phyloP scores from a whole-genome alignment of 1,140 invertebrate genomes.

The Eulimnadia texana region DNA sequence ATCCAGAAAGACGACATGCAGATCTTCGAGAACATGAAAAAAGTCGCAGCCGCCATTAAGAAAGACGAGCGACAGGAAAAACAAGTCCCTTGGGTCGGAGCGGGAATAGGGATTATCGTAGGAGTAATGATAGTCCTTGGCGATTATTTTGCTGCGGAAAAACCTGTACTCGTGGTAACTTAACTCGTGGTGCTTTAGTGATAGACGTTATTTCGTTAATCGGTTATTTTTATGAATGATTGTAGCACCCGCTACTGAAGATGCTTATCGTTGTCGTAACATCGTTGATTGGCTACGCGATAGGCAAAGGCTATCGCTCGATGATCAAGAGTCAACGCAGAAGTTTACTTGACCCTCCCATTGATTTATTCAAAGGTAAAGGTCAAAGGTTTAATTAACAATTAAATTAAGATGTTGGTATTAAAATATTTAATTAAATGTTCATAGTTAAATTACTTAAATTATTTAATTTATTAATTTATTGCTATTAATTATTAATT shows the following conservation, averaged over 20 bases:
- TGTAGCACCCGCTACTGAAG: constrained; percentile 43
- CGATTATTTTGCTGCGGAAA: constrained; percentile 48
- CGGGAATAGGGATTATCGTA: constrained; percentile 52
- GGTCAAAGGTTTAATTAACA: too few relatives aligned
- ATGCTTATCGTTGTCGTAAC: constrained; percentile 40
- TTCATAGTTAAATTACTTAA: neutral
- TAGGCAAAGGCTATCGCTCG: constrained; percentile 38
- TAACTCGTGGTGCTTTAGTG: constrained; percentile 16
- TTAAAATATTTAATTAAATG: neutral
- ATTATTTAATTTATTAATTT: neutral
- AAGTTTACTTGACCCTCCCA: constrained; percentile 37
- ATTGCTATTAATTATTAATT: neutral
- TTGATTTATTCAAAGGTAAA: constrained; percentile 32
- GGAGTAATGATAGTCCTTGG: constrained; percentile 52
- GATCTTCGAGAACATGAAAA: constrained; percentile 46
- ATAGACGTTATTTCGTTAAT: neutral
- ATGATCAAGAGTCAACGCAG: constrained; percentile 38
- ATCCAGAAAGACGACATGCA: constrained; percentile 51
- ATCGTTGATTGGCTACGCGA: constrained; percentile 39
- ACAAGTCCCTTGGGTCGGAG: constrained; percentile 57
- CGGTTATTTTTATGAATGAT: constrained; percentile 14
- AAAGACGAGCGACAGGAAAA: constrained; percentile 44
- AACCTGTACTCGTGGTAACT: constrained; percentile 49
- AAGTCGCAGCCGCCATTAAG: constrained; percentile 40
- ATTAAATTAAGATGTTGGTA: too few relatives aligned